Conservation (phyloP, 2,797 vertebrate species). For the Gymnopithys bicolor region DNA sequence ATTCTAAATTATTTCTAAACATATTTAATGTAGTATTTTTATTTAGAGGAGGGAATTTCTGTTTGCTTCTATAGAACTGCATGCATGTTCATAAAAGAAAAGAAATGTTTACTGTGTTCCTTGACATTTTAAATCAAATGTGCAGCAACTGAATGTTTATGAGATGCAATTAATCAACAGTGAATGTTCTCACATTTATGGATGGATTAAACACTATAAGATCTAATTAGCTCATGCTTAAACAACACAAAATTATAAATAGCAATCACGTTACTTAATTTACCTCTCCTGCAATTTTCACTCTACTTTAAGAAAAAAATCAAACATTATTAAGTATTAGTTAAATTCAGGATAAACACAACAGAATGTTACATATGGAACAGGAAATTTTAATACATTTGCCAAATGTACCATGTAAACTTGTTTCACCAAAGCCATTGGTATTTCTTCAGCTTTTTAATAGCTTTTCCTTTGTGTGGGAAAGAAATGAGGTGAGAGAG, state of each 20-base stretch:
- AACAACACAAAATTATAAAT: constrained; percentile 30
- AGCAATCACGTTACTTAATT: neutral
- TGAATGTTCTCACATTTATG: neutral
- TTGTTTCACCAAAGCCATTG: neutral
- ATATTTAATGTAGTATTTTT: neutral
- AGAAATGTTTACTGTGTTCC: neutral
- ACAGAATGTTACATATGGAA: neutral
- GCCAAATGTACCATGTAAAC: neutral
- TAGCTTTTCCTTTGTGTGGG: neutral
- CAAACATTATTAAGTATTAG: neutral
- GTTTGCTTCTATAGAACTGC: neutral
- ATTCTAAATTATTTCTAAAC: neutral
- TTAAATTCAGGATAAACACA: neutral
- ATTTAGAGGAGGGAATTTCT: neutral
- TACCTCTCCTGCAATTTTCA: neutral
- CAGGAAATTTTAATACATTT: neutral
- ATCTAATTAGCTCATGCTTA: constrained; percentile 15
- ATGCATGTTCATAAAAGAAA: neutral
- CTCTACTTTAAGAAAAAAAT: neutral
- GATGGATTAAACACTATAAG: neutral
- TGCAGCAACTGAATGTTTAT: neutral
- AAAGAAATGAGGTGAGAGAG: neutral
- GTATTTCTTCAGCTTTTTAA: neutral
- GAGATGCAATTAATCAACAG: constrained; percentile 11
- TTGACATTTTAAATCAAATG: constrained; percentile 30